These are phyloP conservation scores for Philereme vetulata DNA, from an alignment of 2,888 invertebrate genomes.

Conservation along the genomic window DNA sequence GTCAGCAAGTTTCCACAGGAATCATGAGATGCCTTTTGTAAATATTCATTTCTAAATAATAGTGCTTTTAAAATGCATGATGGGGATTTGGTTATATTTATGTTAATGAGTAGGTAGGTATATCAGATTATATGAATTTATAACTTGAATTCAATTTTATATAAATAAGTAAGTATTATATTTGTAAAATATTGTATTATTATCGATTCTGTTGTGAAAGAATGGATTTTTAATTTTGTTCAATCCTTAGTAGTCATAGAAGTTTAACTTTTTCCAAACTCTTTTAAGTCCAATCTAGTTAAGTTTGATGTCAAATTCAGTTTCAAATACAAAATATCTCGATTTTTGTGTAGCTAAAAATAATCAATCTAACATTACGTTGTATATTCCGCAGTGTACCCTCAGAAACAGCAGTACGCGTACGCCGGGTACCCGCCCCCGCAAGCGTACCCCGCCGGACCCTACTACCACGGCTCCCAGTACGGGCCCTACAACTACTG, in stretches of 20 bases:
- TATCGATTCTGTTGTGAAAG: no score
- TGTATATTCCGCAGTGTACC: constrained; percentile 88
- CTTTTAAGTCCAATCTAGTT: no score
- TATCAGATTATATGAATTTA: no score
- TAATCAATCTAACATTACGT: neutral
- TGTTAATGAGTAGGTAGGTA: constrained; percentile 5
- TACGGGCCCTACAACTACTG: constrained; percentile 97
- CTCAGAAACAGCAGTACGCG: constrained; percentile 96
- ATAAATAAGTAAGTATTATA: no score
- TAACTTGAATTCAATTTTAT: no score
- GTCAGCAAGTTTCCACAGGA: constrained; percentile 9
- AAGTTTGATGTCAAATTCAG: no score
- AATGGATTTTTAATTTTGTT: no score
- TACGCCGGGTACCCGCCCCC: constrained; percentile 94
- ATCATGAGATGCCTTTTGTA: constrained; percentile 45
- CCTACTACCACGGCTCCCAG: constrained; percentile 95
- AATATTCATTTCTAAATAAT: constrained; percentile 42
- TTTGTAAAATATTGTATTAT: no score
- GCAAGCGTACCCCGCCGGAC: constrained; percentile 93
- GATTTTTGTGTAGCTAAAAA: no score
- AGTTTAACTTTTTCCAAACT: no score
- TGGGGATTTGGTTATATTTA: constrained; percentile 27
- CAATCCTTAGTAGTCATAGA: no score
- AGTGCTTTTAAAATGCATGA: constrained; percentile 32
- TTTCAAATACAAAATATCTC: no score